Evolutionary conservation across 2,888 invertebrate genomes (phyloP).

Genomic region (Pseudococcus longispinus): DNA sequence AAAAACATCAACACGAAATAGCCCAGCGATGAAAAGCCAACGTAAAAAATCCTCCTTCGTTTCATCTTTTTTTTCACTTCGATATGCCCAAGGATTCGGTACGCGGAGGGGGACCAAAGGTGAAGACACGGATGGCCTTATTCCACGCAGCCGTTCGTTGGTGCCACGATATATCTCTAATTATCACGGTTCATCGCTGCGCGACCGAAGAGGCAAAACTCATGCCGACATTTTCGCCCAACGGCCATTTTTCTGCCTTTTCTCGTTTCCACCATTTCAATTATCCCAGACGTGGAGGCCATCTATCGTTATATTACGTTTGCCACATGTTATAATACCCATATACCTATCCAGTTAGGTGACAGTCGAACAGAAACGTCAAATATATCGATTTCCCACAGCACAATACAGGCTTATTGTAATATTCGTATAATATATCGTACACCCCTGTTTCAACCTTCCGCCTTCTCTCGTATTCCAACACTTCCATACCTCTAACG

Average conservation of each 20-base stretch:
- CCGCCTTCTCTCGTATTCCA: neutral
- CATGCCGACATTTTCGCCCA: neutral
- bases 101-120: neutral
- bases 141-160: neutral
- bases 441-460: neutral
- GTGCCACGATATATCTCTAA: neutral
- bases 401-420: neutral
- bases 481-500: neutral
- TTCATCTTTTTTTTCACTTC: neutral
- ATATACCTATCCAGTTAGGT: neutral
- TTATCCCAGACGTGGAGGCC: neutral
- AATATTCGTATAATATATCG: neutral
- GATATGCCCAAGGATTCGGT: neutral
- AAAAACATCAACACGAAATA: constrained; percentile 32
- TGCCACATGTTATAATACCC: constrained; percentile 11
- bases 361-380: constrained; percentile 41
- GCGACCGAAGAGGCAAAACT: neutral
- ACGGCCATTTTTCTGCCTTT: neutral
- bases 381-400: constrained; percentile 23
- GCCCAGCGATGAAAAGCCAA: neutral
- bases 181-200: neutral
- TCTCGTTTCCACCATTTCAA: neutral
- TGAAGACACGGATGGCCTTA: neutral
- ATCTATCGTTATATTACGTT: neutral
- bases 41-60: neutral